Percentiles rank a stretch among this genome's conserved stretches.
Conservation (phyloP, 2,113 vertebrate species). For the Microtus richardsoni region DNA sequence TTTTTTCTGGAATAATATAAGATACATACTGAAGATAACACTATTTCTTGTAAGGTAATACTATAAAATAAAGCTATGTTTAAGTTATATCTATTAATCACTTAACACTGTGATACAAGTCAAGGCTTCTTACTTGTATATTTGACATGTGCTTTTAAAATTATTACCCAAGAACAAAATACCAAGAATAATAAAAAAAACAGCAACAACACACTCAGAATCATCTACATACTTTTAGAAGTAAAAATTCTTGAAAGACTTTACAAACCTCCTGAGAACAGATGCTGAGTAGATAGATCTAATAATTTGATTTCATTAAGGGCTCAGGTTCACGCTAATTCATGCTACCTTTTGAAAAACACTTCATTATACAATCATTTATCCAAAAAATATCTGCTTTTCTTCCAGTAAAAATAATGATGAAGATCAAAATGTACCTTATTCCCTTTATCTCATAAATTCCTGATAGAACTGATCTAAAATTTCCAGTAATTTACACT, state of each 20-base stretch:
- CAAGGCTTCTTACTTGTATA: background rate
- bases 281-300: too few species aligned
- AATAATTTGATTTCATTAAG: background rate
- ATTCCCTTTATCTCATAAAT: background rate
- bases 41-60: background rate
- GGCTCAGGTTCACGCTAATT: background rate
- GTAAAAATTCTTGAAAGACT: background rate
- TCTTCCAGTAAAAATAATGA: background rate
- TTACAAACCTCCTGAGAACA: background rate
- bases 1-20: background rate
- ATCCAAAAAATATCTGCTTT: background rate
- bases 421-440: background rate
- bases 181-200: background rate
- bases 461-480: background rate
- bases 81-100: background rate
- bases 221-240: background rate
- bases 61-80: background rate
- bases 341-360: background rate
- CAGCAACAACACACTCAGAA: background rate
- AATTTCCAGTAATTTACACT: background rate
- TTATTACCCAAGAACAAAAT: background rate
- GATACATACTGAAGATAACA: background rate
- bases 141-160: background rate
- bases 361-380: background rate
- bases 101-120: background rate